Base-by-base conservation (phyloP, 2,888 invertebrate species). In the Mesorhabditis sp. region DNA sequence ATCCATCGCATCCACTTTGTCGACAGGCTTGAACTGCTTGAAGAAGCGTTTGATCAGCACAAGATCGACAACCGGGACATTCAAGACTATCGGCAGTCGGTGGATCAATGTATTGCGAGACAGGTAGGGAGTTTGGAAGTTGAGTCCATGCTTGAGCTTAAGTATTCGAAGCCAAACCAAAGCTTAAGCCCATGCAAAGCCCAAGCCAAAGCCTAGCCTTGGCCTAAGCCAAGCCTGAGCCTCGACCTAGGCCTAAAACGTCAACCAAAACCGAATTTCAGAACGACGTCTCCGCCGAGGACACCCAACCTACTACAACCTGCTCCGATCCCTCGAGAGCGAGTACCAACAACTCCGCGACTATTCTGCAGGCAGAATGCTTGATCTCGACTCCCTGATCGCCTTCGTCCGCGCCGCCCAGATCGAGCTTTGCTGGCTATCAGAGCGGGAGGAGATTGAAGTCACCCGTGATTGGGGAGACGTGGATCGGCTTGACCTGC, bases 391-490 rank as follows among this genome's bases (percentile, higher is more conserved):
- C 85, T 92, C 92, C 4, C 88, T 96, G 63, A 91, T 86, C 91
- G 88, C 88, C 62, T 88, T 87, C 89, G 90, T 95, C 63, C 92
- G 93, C 81, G 92, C 93, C 41, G 95, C 95, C 13, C 69, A 71
- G 62, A 6, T 10, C 58, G 95, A 96, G 87, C 89, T 96, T 76
- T 92, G 93, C 86, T 97, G 96, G 95, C 90, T 96, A 70, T 94
- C 92, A 85, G 94, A 95, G 86, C 94, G 93, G 86, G 95, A 96
- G 85, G 95, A 96, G 85, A 90, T 91, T 62, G 96, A 96, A 87
- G 90, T 63, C 13, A 91, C 92, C n/a, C 90, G 95, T 58, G 95
- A 96, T 88, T 96, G 96, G 96, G 93, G 94, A 70, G 82, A 85
- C 68, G 93, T 94, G 83, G 93, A 92, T 73, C 92, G 92, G 87